Conservation (phyloP, 2,113 vertebrate genomes). For the Numida meleagris region DNA sequence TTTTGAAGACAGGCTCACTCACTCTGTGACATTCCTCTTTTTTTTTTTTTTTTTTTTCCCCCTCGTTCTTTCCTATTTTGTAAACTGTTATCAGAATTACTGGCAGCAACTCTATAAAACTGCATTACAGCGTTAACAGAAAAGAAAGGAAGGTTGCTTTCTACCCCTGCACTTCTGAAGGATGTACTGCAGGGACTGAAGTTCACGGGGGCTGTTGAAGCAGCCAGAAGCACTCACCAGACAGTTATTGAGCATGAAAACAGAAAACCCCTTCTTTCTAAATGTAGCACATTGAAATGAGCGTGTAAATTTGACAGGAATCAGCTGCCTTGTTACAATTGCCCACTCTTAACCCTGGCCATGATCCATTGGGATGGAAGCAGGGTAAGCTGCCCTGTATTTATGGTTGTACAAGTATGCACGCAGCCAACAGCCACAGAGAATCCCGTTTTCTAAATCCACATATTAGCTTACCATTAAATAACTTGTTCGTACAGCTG, state of each 20-base stretch:
- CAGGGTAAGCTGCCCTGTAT: neutral
- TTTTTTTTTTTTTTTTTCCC: neutral
- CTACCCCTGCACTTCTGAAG: neutral
- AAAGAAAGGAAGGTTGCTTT: neutral
- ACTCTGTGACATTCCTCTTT: accelerated
- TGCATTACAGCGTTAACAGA: neutral
- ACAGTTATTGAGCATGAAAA: neutral
- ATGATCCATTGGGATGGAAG: accelerated
- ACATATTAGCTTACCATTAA: neutral
- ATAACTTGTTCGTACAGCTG: neutral
- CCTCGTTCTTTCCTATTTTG: neutral
- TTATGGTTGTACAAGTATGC: neutral
- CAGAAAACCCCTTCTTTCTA: neutral
- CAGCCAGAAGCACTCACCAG: neutral
- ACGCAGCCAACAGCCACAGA: neutral
- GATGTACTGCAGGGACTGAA: neutral
- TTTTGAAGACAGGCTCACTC: neutral
- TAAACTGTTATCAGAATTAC: neutral
- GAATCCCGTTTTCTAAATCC: neutral
- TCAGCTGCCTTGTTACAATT: neutral
- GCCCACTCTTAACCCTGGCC: neutral
- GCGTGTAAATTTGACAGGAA: neutral
- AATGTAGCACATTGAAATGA: accelerated
- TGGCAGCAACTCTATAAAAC: neutral
- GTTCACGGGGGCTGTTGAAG: neutral